Conservation (phyloP, 2,113 vertebrate species). For the Mobula birostris region DNA sequence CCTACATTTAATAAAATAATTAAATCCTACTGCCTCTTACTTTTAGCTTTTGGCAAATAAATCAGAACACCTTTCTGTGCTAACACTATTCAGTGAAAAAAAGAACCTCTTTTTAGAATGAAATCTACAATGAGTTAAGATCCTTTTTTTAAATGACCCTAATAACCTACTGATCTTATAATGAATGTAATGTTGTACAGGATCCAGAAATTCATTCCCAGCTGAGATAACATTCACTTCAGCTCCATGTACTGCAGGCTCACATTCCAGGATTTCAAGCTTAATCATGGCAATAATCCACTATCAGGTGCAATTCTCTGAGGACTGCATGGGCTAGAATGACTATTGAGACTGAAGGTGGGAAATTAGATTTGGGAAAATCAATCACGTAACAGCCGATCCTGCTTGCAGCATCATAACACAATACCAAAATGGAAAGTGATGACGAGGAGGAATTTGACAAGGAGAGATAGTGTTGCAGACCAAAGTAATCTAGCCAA, state of each 20-base stretch:
- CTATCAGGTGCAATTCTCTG: constrained; percentile 39
- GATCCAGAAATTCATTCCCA: constrained; percentile 34
- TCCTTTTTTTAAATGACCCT: background rate
- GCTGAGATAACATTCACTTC: constrained; percentile 42
- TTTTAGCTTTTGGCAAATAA: background rate
- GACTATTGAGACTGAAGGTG: constrained; percentile 42
- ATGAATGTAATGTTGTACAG: constrained; percentile 12
- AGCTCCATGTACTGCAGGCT: constrained; percentile 39
- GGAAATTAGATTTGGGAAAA: constrained; percentile 42
- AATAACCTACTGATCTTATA: background rate
- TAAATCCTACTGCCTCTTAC: background rate
- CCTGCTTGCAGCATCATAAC: constrained; percentile 39
- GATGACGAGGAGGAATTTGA: constrained; percentile 39
- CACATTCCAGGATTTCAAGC: constrained; percentile 41
- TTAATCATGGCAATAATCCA: constrained; percentile 40
- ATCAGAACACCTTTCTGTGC: background rate
- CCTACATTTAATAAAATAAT: background rate
- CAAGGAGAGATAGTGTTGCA: constrained; percentile 38
- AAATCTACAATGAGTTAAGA: background rate
- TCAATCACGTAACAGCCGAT: constrained; percentile 43
- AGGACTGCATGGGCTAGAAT: constrained; percentile 41
- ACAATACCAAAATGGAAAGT: constrained; percentile 40
- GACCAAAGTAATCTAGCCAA: constrained; percentile 25
- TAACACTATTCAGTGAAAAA: too few species aligned
- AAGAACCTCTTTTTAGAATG: background rate